phyloP scores from a whole-genome alignment of 1,140 invertebrate species.

The Brachionus sp. region DNA sequence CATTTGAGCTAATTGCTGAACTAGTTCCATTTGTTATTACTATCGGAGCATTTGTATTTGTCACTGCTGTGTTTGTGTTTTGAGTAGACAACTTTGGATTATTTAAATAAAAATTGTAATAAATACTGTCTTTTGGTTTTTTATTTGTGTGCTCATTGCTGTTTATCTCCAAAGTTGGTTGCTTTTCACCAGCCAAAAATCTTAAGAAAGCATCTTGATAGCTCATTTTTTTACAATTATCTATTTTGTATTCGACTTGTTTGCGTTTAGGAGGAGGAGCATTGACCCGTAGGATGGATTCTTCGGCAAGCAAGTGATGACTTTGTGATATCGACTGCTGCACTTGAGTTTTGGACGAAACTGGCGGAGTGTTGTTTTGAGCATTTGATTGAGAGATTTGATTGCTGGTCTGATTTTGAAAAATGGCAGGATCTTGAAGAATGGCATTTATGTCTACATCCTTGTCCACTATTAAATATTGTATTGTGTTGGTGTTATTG shows the following conservation, averaged over 20 bases:
- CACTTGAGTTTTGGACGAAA: not conserved
- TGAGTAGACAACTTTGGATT: conserved; percentile 2
- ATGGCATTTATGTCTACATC: conserved; percentile 43
- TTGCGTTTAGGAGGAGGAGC: conserved; percentile 45
- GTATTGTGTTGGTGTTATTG: conserved; percentile 21
- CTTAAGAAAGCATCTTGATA: conserved; percentile 40
- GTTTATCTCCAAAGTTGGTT: conserved; percentile 16
- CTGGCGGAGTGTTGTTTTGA: not conserved
- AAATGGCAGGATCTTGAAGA: conserved; percentile 9
- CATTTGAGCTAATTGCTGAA: not conserved
- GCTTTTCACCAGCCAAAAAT: conserved; percentile 44
- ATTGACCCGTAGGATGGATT: conserved; percentile 26
- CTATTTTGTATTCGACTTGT: conserved; percentile 28
- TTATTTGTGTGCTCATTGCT: conserved; percentile 38
- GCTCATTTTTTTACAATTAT: not conserved
- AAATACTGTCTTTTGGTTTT: conserved; percentile 37
- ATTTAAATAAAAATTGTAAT: conserved; percentile 32
- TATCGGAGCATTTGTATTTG: not conserved
- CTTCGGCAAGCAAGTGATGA: conserved; percentile 35
- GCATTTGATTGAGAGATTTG: not conserved
- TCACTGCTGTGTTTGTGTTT: not conserved
- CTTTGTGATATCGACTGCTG: not conserved
- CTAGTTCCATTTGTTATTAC: not conserved
- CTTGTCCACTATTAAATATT: conserved; percentile 44
- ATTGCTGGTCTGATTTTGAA: not conserved